Conservation (phyloP, 2,113 vertebrate species). For the Hemibagrus wyckioides region DNA sequence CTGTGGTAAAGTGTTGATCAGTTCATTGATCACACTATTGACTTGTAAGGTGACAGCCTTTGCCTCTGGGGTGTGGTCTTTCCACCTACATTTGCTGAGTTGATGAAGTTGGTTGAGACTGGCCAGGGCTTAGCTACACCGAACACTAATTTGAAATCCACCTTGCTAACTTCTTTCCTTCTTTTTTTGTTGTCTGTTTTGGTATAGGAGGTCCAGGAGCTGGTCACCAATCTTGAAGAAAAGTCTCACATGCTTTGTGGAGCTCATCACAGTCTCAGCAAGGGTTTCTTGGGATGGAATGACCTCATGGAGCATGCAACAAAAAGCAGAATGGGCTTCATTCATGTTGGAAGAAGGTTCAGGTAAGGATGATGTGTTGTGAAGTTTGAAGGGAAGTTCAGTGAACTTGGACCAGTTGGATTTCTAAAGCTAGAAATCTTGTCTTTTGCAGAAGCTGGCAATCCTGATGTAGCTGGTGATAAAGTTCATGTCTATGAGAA, state of each 20-base stretch:
- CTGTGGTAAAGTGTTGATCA: background rate
- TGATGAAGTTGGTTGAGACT: background rate
- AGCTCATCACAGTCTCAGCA: background rate
- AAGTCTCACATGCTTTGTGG: background rate
- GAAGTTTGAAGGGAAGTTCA: background rate
- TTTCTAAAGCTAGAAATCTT: background rate
- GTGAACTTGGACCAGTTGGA: background rate
- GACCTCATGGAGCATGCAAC: too few species aligned
- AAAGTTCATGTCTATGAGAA: background rate
- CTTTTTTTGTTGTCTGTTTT: background rate
- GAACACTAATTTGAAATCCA: background rate
- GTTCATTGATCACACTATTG: background rate
- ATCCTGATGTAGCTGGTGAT: background rate
- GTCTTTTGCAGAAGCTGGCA: background rate
- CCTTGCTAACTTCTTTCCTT: background rate
- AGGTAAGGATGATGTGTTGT: background rate
- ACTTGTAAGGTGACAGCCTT: background rate
- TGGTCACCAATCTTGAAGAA: background rate
- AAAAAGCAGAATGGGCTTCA: background rate
- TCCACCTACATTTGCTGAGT: background rate
- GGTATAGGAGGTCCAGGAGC: background rate
- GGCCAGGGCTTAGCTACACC: background rate
- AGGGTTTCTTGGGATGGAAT: background rate
- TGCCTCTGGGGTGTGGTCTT: background rate
- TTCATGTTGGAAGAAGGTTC: background rate